A percentile compares a stretch with the other conserved stretches of the same genome.
phyloP scores from a whole-genome alignment of 2,113 vertebrate species.

The Podarcis muralis region DNA sequence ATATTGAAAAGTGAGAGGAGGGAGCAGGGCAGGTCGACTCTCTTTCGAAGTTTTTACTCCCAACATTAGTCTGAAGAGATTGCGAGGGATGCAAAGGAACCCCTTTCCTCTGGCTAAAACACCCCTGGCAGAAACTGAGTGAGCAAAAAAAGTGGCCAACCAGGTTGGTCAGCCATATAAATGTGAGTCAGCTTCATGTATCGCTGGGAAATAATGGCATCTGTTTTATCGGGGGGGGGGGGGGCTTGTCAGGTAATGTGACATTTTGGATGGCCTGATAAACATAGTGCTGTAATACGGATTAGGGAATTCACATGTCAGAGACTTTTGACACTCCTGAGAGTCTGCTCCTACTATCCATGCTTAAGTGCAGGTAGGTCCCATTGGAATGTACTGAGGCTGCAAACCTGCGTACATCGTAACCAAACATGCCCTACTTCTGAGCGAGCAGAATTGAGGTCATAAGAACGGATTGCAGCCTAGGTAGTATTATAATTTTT shows the following conservation, averaged over 20 bases:
- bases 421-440: background rate
- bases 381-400: too few species aligned
- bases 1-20: background rate
- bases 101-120: background rate
- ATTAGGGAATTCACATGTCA: background rate
- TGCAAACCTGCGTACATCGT: background rate
- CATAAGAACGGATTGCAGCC: background rate
- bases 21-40: background rate
- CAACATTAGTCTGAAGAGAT: background rate
- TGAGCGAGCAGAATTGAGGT: too few species aligned
- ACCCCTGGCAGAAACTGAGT: background rate
- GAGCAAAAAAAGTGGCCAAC: background rate
- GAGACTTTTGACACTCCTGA: background rate
- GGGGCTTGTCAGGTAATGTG: too few species aligned
- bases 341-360: too few species aligned
- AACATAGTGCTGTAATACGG: too few species aligned
- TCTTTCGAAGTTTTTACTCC: background rate
- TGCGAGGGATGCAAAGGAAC: background rate
- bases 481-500: too few species aligned
- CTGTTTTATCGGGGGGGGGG: background rate
- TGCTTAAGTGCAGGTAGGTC: too few species aligned
- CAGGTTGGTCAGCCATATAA: too few species aligned
- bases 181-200: too few species aligned
- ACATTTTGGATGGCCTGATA: too few species aligned
- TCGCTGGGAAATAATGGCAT: background rate